Base-by-base conservation (phyloP, 1,140 invertebrate genomes). In the Aphaenogaster rudis region DNA sequence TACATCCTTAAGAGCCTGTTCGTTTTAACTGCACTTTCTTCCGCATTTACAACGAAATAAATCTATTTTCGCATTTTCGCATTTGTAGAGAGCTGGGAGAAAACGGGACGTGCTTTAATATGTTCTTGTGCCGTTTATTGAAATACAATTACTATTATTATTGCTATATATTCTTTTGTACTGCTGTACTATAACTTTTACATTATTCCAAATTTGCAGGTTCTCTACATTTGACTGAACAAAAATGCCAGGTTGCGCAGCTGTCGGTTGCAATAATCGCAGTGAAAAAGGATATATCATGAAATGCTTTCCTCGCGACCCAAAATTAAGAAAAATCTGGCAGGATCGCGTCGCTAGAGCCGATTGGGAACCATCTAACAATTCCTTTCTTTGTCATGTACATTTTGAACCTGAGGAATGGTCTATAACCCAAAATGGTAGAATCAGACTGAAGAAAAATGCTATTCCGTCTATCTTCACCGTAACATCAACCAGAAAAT, bases 281-380 rank as follows among this genome's bases (percentile, higher is more conserved):
- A 95, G 94, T 64, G 94, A 95, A 57, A 95, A 94, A 36, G 94
- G 94, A 78, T 95, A 92, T 69, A 94, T 93, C 84, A 95, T 95
- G 94, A 95, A 95, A 91, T 95, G 94, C 92, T 95, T 95, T 79
- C 94, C 94, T 28, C 94, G 94, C 11, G 92, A 95, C 81, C 92
- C 93, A 82, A 91, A 89, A 1, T 50, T 95, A 2, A 90, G 94
- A 72, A 93, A 94, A 88, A 91, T 95, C 63, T 95, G 94, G 94
- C 93, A 94, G 78, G 92, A 95, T 59, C 90, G 91, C 63, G 94
- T 95, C 3, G 93, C 92, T 28, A 93, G 94, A 57, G 94, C 92
- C 13, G 93, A 95, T 86, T 95, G 94, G 94, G 93, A 94, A 80
- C 94, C 94, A 64, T 95, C 94, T 0, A 94, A 95, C 45, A 95